Evolutionary conservation across 2,113 vertebrate species (phyloP).

Genomic region (Cnemophilus loriae): DNA sequence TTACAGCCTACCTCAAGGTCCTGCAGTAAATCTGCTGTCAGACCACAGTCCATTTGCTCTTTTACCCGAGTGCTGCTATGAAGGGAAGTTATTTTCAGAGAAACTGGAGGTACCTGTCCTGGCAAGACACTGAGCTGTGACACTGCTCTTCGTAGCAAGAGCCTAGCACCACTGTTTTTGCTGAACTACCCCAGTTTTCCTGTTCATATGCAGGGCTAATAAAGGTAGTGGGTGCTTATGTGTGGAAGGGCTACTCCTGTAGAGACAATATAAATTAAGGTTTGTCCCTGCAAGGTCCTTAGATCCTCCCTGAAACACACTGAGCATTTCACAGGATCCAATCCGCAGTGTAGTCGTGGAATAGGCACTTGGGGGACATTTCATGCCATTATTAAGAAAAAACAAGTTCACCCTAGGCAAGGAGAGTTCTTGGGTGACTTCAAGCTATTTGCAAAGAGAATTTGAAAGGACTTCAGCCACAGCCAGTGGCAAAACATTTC

Average conservation of each 20-base stretch:
- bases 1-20: neutral
- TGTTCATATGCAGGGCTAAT: neutral
- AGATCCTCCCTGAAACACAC: neutral
- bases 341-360: neutral
- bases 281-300: neutral
- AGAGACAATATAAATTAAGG: neutral
- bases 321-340: neutral
- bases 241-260: neutral
- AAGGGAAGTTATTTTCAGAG: neutral
- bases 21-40: neutral
- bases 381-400: neutral
- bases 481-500: neutral
- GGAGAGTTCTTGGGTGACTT: neutral
- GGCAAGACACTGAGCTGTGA: neutral
- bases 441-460: constrained; percentile 9
- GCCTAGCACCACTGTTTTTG: neutral
- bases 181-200: neutral
- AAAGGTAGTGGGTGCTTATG: neutral
- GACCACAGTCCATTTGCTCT: neutral
- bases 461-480: neutral
- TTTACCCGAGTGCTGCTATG: neutral
- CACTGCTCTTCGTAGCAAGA: neutral
- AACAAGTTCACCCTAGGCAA: neutral
- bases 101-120: neutral
- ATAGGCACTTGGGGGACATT: neutral